Conservation (phyloP, 92 coral and sea anemone genomes). For the Hydrozoanthus gracilis region DNA sequence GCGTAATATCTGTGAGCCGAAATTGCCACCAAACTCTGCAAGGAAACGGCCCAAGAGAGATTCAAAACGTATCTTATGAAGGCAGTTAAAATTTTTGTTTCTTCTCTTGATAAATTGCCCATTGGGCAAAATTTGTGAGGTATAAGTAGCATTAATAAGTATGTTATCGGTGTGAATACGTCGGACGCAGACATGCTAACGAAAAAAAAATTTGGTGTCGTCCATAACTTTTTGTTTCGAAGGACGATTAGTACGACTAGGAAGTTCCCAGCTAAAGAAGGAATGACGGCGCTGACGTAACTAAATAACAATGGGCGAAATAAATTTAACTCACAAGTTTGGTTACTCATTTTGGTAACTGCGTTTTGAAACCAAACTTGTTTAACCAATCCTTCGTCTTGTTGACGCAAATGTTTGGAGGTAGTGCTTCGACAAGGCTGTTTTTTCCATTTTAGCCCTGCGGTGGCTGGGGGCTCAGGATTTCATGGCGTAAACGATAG, state of each 20-base stretch:
- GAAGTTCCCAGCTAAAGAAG: neutral
- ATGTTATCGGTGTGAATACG: neutral
- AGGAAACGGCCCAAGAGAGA: neutral
- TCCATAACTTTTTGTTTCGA: neutral
- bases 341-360: neutral
- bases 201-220: slow-evolving; percentile 3
- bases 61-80: neutral
- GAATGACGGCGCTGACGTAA: neutral
- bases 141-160: neutral
- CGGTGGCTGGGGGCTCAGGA: too few species aligned
- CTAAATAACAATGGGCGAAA: neutral
- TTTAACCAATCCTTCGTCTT: neutral
- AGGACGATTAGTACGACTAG: neutral
- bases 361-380: neutral
- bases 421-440: too few species aligned
- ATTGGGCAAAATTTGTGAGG: neutral
- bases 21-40: slow-evolving; percentile 3
- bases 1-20: neutral
- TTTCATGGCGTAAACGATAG: too few species aligned
- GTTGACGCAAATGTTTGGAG: too few species aligned
- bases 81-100: neutral
- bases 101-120: neutral
- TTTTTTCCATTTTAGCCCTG: neutral
- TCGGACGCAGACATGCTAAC: slow-evolving; percentile 4
- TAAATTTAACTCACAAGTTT: neutral